Base-by-base conservation (phyloP, 2,888 invertebrate species). In the Rhingia campestris region DNA sequence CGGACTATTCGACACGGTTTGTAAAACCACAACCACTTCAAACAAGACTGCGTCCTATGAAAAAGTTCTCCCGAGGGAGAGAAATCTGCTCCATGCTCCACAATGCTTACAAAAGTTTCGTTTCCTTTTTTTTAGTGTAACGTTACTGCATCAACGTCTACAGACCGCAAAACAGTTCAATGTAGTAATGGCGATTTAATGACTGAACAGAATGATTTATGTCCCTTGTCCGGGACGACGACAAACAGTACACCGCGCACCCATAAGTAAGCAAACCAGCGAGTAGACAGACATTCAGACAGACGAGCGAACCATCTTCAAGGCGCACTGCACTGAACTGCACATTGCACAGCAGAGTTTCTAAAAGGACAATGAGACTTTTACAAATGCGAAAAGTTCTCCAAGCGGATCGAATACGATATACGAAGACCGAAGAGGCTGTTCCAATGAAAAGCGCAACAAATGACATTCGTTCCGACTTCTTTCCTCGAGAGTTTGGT, bases 171-270 rank as follows among this genome's bases (percentile, higher is more conserved):
- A 64, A 72, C 59, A 76, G 61, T 80, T 70, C 66, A 80, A 74
- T 72, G 49, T 75, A 69, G 74, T 86, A 86, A 86, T 86, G 86
- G 72, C 79, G 76, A 82, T 86, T 86, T 86, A 86, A 86, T 81
- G 86, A 86, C 79, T 82, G 82, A 64, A 82, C 79, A 79, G 70
- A 75, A 86, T 86, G 86, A 86, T 86, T 86, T 76, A 86, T 86
- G 54, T 77, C 47, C 58, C 74, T 74, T 67, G 74, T 58, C 51
- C 63, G 59, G 66, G 41, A 73, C 66, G 70, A 84, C 66, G 66
- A 76, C 74, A 80, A 75, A 69, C 64, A 64, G 80, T 75, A 67
- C 74, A 70, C 70, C 70, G 37, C 14, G 59, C 67, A 14, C 51
- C 70, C 37, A 43, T 37, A 63, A 76, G 76, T 66, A 72, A 79